Evolutionary conservation across 2,888 invertebrate genomes (phyloP).

Genomic region (Agrilus biguttatus): DNA sequence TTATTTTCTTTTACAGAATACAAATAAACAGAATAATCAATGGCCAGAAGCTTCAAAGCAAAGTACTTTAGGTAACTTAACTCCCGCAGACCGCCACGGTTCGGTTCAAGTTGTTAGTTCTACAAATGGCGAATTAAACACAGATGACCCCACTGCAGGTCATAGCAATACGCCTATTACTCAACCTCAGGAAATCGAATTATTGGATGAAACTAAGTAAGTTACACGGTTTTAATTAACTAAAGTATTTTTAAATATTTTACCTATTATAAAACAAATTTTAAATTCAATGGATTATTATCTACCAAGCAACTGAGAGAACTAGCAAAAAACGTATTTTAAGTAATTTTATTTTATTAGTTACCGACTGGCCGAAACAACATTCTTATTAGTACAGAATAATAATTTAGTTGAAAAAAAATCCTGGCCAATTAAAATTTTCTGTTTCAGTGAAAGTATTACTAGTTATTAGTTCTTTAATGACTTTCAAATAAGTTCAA

Average conservation of each 20-base stretch:
- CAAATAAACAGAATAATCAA: constrained; percentile 59
- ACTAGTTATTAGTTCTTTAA: constrained; percentile 1
- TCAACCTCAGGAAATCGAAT: constrained; percentile 81
- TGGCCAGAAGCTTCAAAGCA: constrained; percentile 79
- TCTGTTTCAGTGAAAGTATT: too few species aligned
- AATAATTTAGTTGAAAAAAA: not conserved
- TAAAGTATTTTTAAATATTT: constrained; percentile 18
- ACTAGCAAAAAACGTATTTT: not conserved
- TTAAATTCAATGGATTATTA: too few species aligned
- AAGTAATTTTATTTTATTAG: too few species aligned
- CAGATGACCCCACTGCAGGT: constrained; percentile 91
- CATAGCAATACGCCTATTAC: constrained; percentile 97
- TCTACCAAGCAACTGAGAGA: too few species aligned
- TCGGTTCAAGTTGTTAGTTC: constrained; percentile 98
- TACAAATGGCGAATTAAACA: constrained; percentile 88
- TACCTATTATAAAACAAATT: constrained; percentile 1
- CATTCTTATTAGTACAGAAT: not conserved
- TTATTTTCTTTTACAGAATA: constrained; percentile 24
- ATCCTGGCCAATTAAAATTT: too few species aligned
- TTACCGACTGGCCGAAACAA: too few species aligned
- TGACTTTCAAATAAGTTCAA: too few species aligned
- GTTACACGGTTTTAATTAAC: constrained; percentile 37
- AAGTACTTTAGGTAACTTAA: constrained; percentile 69
- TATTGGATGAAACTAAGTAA: constrained; percentile 96
- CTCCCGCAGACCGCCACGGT: constrained; percentile 91